Conservation (phyloP, 2,797 vertebrate species). For the Sebastes iracundus region DNA sequence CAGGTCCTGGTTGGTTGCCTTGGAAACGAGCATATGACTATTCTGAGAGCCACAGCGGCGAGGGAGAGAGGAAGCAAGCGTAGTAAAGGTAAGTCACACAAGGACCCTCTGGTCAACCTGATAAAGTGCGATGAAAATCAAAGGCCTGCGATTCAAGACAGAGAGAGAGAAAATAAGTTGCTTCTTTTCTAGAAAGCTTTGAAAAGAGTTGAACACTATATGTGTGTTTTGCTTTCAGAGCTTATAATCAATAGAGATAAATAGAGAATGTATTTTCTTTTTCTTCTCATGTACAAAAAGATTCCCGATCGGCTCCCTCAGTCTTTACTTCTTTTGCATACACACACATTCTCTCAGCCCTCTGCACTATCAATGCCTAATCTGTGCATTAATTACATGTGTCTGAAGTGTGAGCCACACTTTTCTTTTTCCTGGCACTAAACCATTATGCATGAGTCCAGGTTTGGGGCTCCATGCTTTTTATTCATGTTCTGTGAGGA, state of each 20-base stretch:
- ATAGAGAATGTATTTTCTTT: slow-evolving; percentile 31
- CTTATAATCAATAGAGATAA: slow-evolving; percentile 49
- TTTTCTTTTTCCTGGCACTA: slow-evolving; percentile 8
- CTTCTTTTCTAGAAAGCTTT: slow-evolving; percentile 28
- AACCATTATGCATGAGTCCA: slow-evolving; percentile 70
- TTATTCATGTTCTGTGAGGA: slow-evolving; percentile 75
- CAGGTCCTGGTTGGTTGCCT: slow-evolving; percentile 80
- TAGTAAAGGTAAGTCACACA: slow-evolving; percentile 76
- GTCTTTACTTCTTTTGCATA: background rate
- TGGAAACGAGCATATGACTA: slow-evolving; percentile 84
- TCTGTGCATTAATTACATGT: slow-evolving; percentile 72
- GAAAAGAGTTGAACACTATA: slow-evolving; percentile 33
- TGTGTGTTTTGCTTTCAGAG: slow-evolving; percentile 29
- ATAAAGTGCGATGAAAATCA: slow-evolving; percentile 67
- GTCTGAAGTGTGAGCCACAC: slow-evolving; percentile 32
- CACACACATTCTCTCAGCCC: background rate
- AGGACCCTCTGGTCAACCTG: slow-evolving; percentile 71
- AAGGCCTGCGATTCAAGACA: slow-evolving; percentile 39
- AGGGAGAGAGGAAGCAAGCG: slow-evolving; percentile 55
- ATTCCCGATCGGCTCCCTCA: background rate
- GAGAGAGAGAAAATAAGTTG: slow-evolving; percentile 19
- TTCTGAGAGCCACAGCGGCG: slow-evolving; percentile 66
- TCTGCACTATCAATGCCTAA: slow-evolving; percentile 49
- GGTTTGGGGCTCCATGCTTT: slow-evolving; percentile 51
- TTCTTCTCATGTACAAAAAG: slow-evolving; percentile 10